Evolutionary conservation across 2,888 invertebrate genomes (phyloP), one percentile per base, ranked within the genome.

Genomic region (Ligdia adustata): DNA sequence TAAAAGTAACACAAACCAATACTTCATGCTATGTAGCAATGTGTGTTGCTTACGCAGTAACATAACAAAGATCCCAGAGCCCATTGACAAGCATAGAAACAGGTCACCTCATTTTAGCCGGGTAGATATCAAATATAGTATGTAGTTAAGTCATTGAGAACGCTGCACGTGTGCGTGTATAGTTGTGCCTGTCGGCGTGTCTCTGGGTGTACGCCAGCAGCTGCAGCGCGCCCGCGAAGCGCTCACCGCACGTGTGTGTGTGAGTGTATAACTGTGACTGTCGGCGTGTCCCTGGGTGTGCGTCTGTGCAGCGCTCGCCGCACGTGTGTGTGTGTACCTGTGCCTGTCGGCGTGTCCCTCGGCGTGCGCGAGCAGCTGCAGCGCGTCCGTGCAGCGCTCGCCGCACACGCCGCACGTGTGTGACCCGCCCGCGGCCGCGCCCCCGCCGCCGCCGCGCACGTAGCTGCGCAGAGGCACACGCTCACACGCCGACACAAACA

Each of bases 331-430:
- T 48, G 47, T 38, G 52, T 58, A 75, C 73, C 75, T 75, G 49
- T 60, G 52, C 41, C 95, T 66, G 86, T 92, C 66, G 27, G 95
- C 94, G 77, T 96, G 96, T 3, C 93, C 90, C 85, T 96, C 95
- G 0, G 95, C 95, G 80, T 96, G 96, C 11, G 95, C 95, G 29
- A 95, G 86, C 58, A 96, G 89, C 73, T 95, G 95, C 64, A 95
- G 80, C 39, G 95, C 95, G 84, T 95, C 95, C 27, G 92, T 91
- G 75, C 95, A 96, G 52, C 92, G 92, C 80, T 95, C 95, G 32
- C 95, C 96, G 75, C 96, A 96, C 22, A 94, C 95, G 71, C 93
- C 94, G 75, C 96, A 96, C 55, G 93, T 91, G 74, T 96, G 95
- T 47, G 91, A 91, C 46, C 82, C 82, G 75, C 91, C 91, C 55